Percentiles rank a stretch among this genome's conserved stretches.
phyloP scores from a whole-genome alignment of 2,888 invertebrate genomes.

The Spilarctia lutea region DNA sequence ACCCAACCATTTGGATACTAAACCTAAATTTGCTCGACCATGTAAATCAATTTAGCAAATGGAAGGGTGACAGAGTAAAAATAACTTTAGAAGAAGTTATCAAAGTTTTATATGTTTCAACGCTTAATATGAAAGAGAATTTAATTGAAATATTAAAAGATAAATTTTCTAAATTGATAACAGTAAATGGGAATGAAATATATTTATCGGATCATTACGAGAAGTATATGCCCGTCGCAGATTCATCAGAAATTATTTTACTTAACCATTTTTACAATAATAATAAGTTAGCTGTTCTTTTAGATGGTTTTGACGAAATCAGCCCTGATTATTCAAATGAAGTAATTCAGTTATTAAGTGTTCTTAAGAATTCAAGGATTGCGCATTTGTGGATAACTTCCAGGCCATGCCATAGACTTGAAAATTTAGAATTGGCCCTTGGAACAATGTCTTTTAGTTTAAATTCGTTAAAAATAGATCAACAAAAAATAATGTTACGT shows the following conservation, averaged over 20 bases:
- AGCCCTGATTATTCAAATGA: conserved; percentile 40
- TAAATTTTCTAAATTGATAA: neutral
- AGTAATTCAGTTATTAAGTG: conserved; percentile 32
- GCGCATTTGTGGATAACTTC: conserved; percentile 45
- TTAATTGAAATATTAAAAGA: neutral
- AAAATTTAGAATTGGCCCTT: conserved; percentile 39
- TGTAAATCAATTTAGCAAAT: conserved; percentile 15
- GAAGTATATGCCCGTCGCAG: neutral
- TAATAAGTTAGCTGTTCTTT: conserved; percentile 26
- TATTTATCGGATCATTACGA: conserved; percentile 5
- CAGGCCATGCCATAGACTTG: conserved; percentile 35
- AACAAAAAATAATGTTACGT: conserved; percentile 33
- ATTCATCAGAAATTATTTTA: conserved; percentile 31
- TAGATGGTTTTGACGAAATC: conserved; percentile 53
- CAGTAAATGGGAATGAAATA: conserved; percentile 18
- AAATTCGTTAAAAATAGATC: conserved; percentile 23
- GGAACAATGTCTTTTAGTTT: conserved; percentile 41
- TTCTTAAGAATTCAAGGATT: conserved; percentile 30
- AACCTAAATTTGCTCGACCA: conserved; percentile 42
- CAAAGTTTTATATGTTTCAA: conserved; percentile 23
- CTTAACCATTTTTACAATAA: conserved; percentile 40
- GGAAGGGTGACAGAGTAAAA: conserved; percentile 13
- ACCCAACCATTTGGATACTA: conserved; percentile 38
- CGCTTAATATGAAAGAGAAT: conserved; percentile 7
- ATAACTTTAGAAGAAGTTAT: conserved; percentile 23